Evolutionary conservation across 2,888 invertebrate genomes (phyloP).

Genomic region (Meghimatium bilineatum): DNA sequence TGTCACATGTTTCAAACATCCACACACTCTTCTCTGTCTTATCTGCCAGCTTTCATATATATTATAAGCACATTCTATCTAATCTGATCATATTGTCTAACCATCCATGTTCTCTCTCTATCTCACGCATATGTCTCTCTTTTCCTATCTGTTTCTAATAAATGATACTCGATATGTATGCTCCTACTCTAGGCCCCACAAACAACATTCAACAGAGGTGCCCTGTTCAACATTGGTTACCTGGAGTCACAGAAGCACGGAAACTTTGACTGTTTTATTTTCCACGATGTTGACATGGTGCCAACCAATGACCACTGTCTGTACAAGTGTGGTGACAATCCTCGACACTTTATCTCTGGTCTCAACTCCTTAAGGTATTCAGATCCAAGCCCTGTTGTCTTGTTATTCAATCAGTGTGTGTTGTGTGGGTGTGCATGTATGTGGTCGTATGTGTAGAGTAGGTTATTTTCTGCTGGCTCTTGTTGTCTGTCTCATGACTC

Average conservation of each 20-base stretch:
- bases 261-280: conserved; percentile 26
- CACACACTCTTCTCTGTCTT: no score
- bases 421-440: neutral
- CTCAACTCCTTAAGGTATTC: no score
- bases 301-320: conserved; percentile 13
- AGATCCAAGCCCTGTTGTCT: no score
- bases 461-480: no score
- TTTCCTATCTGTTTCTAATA: neutral
- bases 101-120: no score
- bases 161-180: neutral
- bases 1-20: no score
- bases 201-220: conserved; percentile 9
- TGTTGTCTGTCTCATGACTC: no score
- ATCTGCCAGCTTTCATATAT: no score
- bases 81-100: no score
- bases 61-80: no score
- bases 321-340: conserved; percentile 8
- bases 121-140: no score
- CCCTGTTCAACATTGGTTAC: conserved; percentile 24
- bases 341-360: neutral
- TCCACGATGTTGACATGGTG: conserved; percentile 34
- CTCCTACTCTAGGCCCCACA: neutral
- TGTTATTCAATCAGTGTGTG: neutral
- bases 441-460: neutral
- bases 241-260: conserved; percentile 11